Evolutionary conservation across 2,797 vertebrate species (phyloP), one percentile per base, ranked within the genome.

Genomic region (Falco biarmicus): DNA sequence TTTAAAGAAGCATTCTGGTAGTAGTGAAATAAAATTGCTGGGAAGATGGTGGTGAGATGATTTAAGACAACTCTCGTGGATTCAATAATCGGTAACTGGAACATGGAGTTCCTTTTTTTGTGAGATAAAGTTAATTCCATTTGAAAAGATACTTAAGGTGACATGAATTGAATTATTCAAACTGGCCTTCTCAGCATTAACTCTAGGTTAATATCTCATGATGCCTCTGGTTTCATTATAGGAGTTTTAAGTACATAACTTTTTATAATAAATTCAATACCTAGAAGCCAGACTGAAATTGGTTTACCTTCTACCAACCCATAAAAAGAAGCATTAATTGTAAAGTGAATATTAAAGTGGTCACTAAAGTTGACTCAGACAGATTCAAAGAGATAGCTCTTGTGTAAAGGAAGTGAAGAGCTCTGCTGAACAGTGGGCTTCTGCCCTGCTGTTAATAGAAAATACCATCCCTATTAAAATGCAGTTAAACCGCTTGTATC

Each of bases 191-290:
- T 96, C 96, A 97, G 95, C 96, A 96, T 97, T 97, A 97, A 97
- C 95, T 97, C 91, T 90, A 86, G 95, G 96, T 98, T 97, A 98
- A 96, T 98, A 98, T 97, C 96, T 97, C 95, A 96, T 96, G 97
- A 97, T 97, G 95, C 91, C 85, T 97, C 90, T 95, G 85, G 94
- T 97, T 98, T 98, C 97, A 98, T 97, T 98, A 97, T 84, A 95
- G 83, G 97, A 97, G 93, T 96, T 98, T 97, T 97, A 97, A 97
- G 96, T 97, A 97, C 87, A 96, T 98, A 97, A 98, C 96, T 97
- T 98, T 98, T 97, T 97, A 97, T 97, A 98, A 98, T 97, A 97
- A 97, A 97, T 97, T 98, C 96, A 97, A 95, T 98, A 97, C 92
- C 95, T 97, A 93, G 95, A 95, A 97, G 95, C 96, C 0, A 57